A percentile compares a stretch with the other conserved stretches of the same genome.
Evolutionary conservation across 2,888 invertebrate species (phyloP).

Genomic region (Drosophila acutilabella): DNA sequence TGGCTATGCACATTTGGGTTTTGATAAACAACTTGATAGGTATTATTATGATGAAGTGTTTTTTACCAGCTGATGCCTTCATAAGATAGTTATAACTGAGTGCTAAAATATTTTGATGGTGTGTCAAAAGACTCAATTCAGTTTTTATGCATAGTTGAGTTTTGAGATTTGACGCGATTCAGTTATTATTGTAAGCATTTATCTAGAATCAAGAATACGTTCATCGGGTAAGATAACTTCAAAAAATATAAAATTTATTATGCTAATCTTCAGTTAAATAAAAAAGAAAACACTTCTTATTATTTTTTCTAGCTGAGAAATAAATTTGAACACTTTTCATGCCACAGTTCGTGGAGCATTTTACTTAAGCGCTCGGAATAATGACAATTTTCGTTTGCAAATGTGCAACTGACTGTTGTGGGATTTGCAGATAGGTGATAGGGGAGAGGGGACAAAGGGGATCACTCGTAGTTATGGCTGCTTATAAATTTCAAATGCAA

Average conservation of each 20-base stretch:
- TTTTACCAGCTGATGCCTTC: slow-evolving; percentile 25
- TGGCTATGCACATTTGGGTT: slow-evolving; percentile 45
- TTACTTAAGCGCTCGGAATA: slow-evolving; percentile 53
- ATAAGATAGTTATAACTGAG: not conserved
- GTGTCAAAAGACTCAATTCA: not conserved
- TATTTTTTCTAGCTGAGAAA: slow-evolving; percentile 16
- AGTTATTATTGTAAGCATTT: not conserved
- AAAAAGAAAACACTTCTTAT: not conserved
- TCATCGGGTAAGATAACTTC: too few relatives aligned
- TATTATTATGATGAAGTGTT: slow-evolving; percentile 45
- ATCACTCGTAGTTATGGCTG: slow-evolving; percentile 66
- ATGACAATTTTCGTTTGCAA: slow-evolving; percentile 68
- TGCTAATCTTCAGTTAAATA: not conserved
- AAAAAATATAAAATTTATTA: not conserved
- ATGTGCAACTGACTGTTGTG: slow-evolving; percentile 43
- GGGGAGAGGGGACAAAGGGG: not conserved
- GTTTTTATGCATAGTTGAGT: slow-evolving; percentile 5
- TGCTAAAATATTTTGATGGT: slow-evolving; percentile 15
- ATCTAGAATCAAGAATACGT: too few relatives aligned
- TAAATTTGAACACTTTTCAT: slow-evolving; percentile 47
- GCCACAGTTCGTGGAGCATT: slow-evolving; percentile 59
- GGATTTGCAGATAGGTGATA: slow-evolving; percentile 1
- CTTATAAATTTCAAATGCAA: slow-evolving; percentile 80
- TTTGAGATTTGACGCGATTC: not conserved
- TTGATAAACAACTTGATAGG: slow-evolving; percentile 59